Evolutionary conservation across 2,888 invertebrate genomes (phyloP), one percentile per base, ranked within the genome.

Genomic region (Sinelater perroti): DNA sequence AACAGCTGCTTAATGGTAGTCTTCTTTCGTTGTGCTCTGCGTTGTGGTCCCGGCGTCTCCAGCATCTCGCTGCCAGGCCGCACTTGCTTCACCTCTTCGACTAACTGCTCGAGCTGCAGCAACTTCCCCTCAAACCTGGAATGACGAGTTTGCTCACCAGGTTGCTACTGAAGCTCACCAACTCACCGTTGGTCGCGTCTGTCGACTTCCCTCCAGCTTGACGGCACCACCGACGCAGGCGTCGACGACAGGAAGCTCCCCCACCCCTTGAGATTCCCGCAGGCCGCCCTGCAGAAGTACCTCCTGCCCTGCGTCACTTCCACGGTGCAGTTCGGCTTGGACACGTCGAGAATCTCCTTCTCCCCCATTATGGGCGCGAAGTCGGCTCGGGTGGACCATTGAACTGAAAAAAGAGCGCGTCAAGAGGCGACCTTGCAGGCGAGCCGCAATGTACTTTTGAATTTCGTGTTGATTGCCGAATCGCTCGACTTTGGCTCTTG

Each of bases 241-340:
- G 87, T 87, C 0, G 95, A 90, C 7, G 84, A 82, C 26, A 88
- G 83, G 71, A 85, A 90, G 8, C 85, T 82, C 20, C 96, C 94
- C 84, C 89, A 97, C 1, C 96, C 97, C 74, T 93, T 93, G 62
- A 96, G 82, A 74, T 97, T 97, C 44, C 97, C 96, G 44, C 94
- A 92, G n/a, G 91, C 85, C 0, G 94, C 93, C 60, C 97, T 85
- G 77, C 97, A 93, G 80, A 90, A 93, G 80, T 96, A 97, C 62
- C 89, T 84, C 13, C 90, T 83, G 3, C 96, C 95, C 66, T 93
- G 88, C n/a, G 87, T 87, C 58, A 97, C 81, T 33, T 90, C 90
- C 56, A 90, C 82, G 55, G 81, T 80, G 67, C 84, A 85, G 63
- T 83, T 83, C 49, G 84, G 79, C 65, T 82, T 82, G 56, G 86